phyloP scores from a whole-genome alignment of 2,888 invertebrate species.

The Oegoconia quadripuncta region DNA sequence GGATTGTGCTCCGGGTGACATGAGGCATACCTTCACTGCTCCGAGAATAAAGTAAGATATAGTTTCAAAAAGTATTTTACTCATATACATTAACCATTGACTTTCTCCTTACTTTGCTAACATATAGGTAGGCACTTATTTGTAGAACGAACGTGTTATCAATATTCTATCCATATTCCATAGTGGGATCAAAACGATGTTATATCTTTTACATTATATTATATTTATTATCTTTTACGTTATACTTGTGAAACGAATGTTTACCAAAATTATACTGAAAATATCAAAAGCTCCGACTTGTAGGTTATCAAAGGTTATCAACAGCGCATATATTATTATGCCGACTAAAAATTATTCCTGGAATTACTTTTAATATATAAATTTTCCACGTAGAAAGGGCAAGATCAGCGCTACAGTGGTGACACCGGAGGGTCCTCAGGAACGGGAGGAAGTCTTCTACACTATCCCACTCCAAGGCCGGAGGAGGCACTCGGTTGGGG shows the following conservation, averaged over 20 bases:
- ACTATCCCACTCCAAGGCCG: constrained; percentile 71
- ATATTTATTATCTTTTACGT: too few species aligned
- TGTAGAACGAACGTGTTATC: too few species aligned
- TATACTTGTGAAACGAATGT: too few species aligned
- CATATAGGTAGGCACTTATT: too few species aligned
- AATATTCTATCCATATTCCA: too few species aligned
- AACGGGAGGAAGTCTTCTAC: constrained; percentile 82
- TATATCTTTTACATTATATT: too few species aligned
- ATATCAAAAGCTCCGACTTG: not conserved
- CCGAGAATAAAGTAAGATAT: constrained; percentile 67
- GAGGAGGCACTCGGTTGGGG: constrained; percentile 83
- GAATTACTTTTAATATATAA: not conserved
- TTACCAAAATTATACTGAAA: not conserved
- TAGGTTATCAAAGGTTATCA: not conserved
- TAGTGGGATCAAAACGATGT: too few species aligned
- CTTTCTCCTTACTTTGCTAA: too few species aligned
- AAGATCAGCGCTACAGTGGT: constrained; percentile 60
- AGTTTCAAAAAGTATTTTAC: too few species aligned
- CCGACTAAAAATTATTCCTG: not conserved
- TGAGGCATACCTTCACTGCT: constrained; percentile 68
- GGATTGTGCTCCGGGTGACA: constrained; percentile 81
- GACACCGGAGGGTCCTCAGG: constrained; percentile 58
- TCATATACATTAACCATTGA: too few species aligned
- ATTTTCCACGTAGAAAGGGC: constrained; percentile 49
- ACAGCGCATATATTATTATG: not conserved